A percentile compares a stretch with the other conserved stretches of the same genome.
phyloP scores from a whole-genome alignment of 2,113 vertebrate species.

The Tetrao urogallus region DNA sequence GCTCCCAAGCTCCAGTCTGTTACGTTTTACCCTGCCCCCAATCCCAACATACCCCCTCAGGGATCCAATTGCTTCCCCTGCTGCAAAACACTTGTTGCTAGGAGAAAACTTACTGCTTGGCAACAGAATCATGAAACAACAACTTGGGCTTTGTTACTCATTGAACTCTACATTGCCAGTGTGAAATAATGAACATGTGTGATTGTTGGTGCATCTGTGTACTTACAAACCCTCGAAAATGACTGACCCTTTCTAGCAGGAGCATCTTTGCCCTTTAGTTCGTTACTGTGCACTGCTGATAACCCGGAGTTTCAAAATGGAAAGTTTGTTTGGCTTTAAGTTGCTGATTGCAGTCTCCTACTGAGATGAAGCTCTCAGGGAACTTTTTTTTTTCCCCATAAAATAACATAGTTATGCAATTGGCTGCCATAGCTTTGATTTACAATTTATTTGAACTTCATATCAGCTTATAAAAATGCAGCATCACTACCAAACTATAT shows the following conservation, averaged over 20 bases:
- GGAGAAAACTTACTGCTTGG: constrained; percentile 57
- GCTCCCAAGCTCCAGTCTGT: neutral
- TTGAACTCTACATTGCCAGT: constrained; percentile 20
- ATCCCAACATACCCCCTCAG: neutral
- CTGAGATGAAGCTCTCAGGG: neutral
- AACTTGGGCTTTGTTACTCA: constrained; percentile 34
- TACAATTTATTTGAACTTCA: neutral
- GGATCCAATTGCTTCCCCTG: constrained; percentile 43
- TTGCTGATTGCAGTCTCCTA: neutral
- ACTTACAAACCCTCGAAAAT: neutral
- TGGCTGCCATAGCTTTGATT: neutral
- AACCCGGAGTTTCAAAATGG: neutral
- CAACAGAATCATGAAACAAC: constrained; percentile 62
- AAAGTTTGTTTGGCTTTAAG: neutral
- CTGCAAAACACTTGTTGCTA: constrained; percentile 66
- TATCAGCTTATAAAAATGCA: neutral
- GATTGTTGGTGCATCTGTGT: neutral
- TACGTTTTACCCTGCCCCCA: neutral
- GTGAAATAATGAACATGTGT: neutral
- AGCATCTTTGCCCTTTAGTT: constrained; percentile 24
- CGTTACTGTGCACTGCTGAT: neutral
- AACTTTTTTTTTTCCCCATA: neutral
- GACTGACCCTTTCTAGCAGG: neutral
- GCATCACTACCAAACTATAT: neutral
- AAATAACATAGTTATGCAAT: neutral